Evolutionary conservation across 2,797 vertebrate species (phyloP), one percentile per base, ranked within the genome.

Genomic region (Tarsius wallacei): DNA sequence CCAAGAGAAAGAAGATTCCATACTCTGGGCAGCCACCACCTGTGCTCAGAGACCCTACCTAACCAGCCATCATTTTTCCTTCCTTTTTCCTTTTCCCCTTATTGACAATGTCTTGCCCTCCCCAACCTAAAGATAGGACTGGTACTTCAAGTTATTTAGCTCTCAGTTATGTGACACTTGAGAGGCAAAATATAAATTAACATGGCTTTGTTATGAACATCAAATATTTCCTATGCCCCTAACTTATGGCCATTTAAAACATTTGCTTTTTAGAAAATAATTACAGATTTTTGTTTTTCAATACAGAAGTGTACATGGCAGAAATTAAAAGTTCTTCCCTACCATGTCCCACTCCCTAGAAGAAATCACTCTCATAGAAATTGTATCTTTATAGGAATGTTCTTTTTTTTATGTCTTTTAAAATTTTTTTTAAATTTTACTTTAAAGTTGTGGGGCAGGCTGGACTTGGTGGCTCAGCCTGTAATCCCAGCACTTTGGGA

Each of bases 121-220:
- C 26, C 47, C 22, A 55, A 8, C 28, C n/a, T 74, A 51, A 33
- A 95, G 33, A 36, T n/a, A 76, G 47, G 16, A 76, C 31, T 85
- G n/a, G 89, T 21, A 61, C 36, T 87, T 87, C 3, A 73, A 81
- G 16, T 85, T 59, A 22, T 83, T 90, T 78, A 87, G 61, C 2
- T 59, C 70, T 90, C 31, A 93, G 13, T 84, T 91, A 64, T 53
- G 10, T 70, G 36, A 55, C 28, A 59, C 66, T 59, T 84, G 33
- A 87, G 82, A 88, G 80, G 66, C 42, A 92, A 82, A 70, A 24
- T 74, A 89, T 77, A 95, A 95, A 55, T 86, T 93, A 76, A 24
- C 36, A 2, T 94, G 42, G 51, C 82, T 90, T 87, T 59, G 42
- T 90, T 86, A 68, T 66, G 42, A 90, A 71, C 15, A 55, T 84